Evolutionary conservation across 2,113 vertebrate species (phyloP), one percentile per base, ranked within the genome.

Genomic region (Cyanocitta stelleri): DNA sequence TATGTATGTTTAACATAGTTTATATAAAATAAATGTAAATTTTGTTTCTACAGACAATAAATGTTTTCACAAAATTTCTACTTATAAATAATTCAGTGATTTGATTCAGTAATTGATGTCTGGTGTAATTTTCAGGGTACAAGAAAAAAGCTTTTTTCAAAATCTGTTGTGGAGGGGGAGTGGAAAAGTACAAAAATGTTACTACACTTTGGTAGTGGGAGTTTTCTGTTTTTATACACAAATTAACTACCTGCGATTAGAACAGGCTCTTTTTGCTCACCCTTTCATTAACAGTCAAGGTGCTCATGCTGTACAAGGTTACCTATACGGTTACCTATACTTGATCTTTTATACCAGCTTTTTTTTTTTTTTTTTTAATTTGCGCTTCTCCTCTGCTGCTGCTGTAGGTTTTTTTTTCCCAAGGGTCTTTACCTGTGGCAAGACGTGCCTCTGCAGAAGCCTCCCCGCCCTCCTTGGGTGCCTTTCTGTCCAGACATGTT

Each of bases 1-100:
- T 95, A 95, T 95, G 94, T 94, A 95, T 95, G 95, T 95, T 96
- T 95, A 96, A 96, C 92, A 96, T 90, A 96, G 95, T 96, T 97
- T 94, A 91, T 95, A 94, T 93, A 81, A 95, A 95, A 88, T 88
- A 88, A 92, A 94, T 96, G 95, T 93, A 96, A 86, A 96, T 88
- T 85, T 85, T 93, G 72, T 97, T 97, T 92, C 89, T 97, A 97
- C 88, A 48, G 73, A 93, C 64, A 96, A 96, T 96, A 96, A 96
- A 97, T 92, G 93, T 97, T 96, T 96, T 94, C 92, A 96, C 64
- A 74, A 68, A 85, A 75, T 39, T 86, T 81, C 81, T 74, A 93
- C 87, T 81, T 90, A 86, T 6, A 86, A 86, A 75, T 75, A 73
- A 81, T 78, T 85, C 14, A 43, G 41, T 90, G 22, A 67, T 71